phyloP scores from a whole-genome alignment of 2,888 invertebrate species.

The Phoronis australis region DNA sequence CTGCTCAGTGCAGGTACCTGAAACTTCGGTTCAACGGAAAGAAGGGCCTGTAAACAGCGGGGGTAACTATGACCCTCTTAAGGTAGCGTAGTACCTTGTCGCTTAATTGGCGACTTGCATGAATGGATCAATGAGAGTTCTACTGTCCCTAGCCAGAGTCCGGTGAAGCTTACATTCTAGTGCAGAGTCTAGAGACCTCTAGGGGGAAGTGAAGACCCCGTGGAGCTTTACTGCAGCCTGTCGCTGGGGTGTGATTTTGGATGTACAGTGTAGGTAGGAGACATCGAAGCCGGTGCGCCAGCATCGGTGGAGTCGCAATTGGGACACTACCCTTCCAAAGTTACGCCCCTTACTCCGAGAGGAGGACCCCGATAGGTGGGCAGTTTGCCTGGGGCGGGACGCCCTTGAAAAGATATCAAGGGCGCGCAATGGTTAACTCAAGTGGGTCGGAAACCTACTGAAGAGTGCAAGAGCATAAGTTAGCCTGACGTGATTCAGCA shows the following conservation, averaged over 20 bases:
- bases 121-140: conserved; percentile 17
- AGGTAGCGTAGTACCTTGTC: conserved; percentile 19
- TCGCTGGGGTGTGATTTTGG: conserved; percentile 2
- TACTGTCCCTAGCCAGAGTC: conserved; percentile 14
- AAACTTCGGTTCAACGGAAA: conserved; percentile 5
- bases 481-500: conserved; percentile 17
- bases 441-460: conserved; percentile 10
- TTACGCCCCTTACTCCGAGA: no score
- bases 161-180: conserved; percentile 12
- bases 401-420: conserved; percentile 26
- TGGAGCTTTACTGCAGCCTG: conserved; percentile 16
- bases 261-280: no score
- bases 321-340: background rate
- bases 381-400: conserved; percentile 26
- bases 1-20: conserved; percentile 20
- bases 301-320: no score
- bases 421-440: conserved; percentile 17
- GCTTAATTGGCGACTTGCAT: conserved; percentile 17
- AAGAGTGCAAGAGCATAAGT: conserved; percentile 18
- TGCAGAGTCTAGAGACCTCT: conserved; percentile 13
- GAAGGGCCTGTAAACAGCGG: conserved; percentile 18
- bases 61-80: conserved; percentile 17
- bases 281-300: no score
- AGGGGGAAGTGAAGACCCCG: conserved; percentile 18
- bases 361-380: conserved; percentile 16